Evolutionary conservation across 2,888 invertebrate genomes (phyloP), one percentile per base, ranked within the genome.

Genomic region (Leistus spinibarbis): DNA sequence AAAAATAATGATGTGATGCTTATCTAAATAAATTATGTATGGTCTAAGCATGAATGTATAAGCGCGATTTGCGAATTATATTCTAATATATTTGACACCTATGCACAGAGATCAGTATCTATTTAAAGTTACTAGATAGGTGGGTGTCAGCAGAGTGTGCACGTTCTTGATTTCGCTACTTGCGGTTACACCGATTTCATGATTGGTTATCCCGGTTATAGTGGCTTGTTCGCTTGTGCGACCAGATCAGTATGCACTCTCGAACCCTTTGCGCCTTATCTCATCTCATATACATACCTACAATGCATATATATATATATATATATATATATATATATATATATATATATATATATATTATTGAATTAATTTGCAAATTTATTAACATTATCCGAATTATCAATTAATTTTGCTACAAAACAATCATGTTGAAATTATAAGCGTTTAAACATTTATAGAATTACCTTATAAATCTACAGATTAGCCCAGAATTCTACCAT

Each of bases 61-160:
- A 40, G 10, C 40, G 40, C 40, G 40, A 40, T 40, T 40, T 4
- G 40, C 13, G 40, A 40, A 40, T 40, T 40, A 40, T 7, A 40
- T 40, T 10, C 40, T 4, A 40, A 40, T 40, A 40, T 40, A 40
- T 40, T 40, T 40, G 40, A 40, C 40, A 40, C 40, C 40, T 40
- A 60, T 19, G 60, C 20, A 16, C 10, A 10, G 60, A 60, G 60
- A 60, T 60, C 22, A 22, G 60, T 60, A 60, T 60, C 60, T 60
- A 10, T 17, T 60, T 60, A 19, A 40, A 17, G 60, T 60, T 60
- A 60, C 20, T 60, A 60, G 23, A 56, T 69, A 56, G 69, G 69
- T 57, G 69, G 69, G 69, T 56, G 57, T 69, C 56, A 56, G 69
- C 57, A 57, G 57, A 53, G 40, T 40, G 40, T 60, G 19, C 60